A percentile compares a stretch with the other conserved stretches of the same genome.
Evolutionary conservation across 2,888 invertebrate genomes (phyloP).

Genomic region (Arctia plantaginis): DNA sequence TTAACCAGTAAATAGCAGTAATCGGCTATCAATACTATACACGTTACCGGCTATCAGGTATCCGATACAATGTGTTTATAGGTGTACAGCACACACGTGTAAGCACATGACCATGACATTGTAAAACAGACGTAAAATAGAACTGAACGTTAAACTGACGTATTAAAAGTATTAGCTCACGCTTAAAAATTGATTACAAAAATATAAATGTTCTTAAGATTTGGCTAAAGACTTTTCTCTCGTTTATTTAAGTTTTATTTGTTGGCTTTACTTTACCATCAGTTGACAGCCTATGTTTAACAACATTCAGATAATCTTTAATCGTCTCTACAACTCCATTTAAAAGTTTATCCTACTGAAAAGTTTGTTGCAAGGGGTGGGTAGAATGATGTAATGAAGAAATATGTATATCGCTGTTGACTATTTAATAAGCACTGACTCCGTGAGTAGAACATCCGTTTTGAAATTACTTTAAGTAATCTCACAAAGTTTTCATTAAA

Average conservation of each 20-base stretch:
- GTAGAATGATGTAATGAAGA: not conserved
- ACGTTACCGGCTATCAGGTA: not conserved
- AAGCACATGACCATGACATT: too few relatives aligned
- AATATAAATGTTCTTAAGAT: not conserved
- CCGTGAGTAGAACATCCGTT: not conserved
- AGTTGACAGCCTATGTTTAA: not conserved
- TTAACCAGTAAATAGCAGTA: not conserved
- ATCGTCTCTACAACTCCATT: not conserved
- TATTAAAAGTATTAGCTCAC: not conserved
- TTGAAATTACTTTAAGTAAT: not conserved
- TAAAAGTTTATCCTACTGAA: not conserved
- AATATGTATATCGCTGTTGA: not conserved
- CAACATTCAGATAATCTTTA: not conserved
- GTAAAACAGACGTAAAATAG: too few relatives aligned
- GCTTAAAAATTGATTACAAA: not conserved
- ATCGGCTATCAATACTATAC: not conserved
- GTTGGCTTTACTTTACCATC: constrained; percentile 22
- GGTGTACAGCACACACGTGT: too few relatives aligned
- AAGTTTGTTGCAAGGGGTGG: not conserved
- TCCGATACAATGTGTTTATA: not conserved
- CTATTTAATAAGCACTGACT: not conserved
- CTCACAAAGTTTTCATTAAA: not conserved
- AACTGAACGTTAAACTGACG: too few relatives aligned
- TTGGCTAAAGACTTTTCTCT: not conserved
- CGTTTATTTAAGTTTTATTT: not conserved